Conservation (phyloP, 1,140 invertebrate species). For the Andricus grossulariae region DNA sequence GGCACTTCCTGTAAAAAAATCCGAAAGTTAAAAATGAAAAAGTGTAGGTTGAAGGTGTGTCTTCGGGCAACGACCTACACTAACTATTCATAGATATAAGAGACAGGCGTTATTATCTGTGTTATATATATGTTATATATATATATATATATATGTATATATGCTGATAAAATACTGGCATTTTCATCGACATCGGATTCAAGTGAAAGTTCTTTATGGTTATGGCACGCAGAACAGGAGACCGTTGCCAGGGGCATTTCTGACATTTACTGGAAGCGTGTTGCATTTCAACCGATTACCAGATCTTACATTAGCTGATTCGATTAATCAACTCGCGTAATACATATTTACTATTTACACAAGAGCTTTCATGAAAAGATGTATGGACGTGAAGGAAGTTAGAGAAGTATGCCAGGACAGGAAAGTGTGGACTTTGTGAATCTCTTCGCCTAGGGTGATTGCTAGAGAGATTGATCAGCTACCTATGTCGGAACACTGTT, state of each 20-base stretch:
- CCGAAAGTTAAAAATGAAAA: constrained; percentile 4
- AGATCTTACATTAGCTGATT: not conserved
- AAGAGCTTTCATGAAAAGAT: no score
- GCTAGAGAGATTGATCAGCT: no score
- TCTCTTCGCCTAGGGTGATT: no score
- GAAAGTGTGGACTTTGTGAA: no score
- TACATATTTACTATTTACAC: no score
- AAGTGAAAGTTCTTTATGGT: constrained; percentile 43
- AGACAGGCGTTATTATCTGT: not conserved
- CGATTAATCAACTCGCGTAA: not conserved
- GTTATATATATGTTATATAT: not conserved
- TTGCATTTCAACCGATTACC: constrained; percentile 11
- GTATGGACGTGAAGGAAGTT: no score
- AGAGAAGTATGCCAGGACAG: no score
- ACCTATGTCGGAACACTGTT: no score
- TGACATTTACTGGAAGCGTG: constrained; percentile 44
- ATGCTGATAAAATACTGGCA: constrained; percentile 43
- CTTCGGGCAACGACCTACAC: constrained; percentile 14
- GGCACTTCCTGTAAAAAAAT: not conserved
- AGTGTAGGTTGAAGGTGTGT: constrained; percentile 27
- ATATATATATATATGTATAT: not conserved
- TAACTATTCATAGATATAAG: not conserved
- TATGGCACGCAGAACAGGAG: constrained; percentile 37
- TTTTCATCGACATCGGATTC: constrained; percentile 42
- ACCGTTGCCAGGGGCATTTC: constrained; percentile 32